Conservation (phyloP, 2,797 vertebrate genomes). For the Morelia viridis region DNA sequence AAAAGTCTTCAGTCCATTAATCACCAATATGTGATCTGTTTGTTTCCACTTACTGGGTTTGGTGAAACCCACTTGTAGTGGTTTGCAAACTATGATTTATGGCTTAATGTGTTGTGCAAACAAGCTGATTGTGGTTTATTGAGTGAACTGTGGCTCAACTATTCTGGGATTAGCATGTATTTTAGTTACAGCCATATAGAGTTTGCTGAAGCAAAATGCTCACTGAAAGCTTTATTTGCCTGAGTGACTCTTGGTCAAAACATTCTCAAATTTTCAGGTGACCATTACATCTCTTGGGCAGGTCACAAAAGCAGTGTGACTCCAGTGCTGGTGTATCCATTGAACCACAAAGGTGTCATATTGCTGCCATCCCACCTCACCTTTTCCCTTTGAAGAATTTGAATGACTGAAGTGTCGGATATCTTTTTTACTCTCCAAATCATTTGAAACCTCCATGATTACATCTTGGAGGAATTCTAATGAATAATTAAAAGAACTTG, state of each 20-base stretch:
- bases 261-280: neutral
- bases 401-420: neutral
- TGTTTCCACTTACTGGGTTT: neutral
- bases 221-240: neutral
- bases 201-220: neutral
- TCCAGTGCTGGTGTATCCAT: neutral
- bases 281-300: neutral
- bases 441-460: slow-evolving; percentile 5
- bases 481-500: slow-evolving; percentile 15
- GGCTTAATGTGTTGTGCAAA: neutral
- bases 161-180: neutral
- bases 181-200: neutral
- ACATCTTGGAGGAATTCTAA: neutral
- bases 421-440: neutral
- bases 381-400: neutral
- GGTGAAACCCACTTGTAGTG: neutral
- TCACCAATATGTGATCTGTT: neutral
- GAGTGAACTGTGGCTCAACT: neutral
- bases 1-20: neutral
- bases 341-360: neutral
- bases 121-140: neutral
- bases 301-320: neutral
- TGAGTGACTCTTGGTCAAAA: neutral
- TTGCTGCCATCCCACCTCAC: neutral
- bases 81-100: neutral